phyloP scores from a whole-genome alignment of 2,888 invertebrate species.

The Parnassius orleans region DNA sequence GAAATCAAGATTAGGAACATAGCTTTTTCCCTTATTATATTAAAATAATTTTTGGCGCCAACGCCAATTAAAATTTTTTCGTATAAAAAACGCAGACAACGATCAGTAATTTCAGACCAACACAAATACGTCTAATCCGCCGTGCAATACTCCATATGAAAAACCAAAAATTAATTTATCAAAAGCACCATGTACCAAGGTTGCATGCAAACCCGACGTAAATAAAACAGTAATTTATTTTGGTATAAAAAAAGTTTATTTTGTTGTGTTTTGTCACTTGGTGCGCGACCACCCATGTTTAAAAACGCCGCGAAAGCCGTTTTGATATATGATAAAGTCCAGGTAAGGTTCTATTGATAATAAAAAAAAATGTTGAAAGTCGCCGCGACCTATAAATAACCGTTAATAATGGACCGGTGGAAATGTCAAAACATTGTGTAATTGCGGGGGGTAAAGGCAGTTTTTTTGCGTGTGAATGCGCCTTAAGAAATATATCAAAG shows the following conservation, averaged over 20 bases:
- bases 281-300: conserved; percentile 30
- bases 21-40: conserved; percentile 3
- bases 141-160: not conserved
- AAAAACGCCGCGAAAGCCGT: conserved; percentile 28
- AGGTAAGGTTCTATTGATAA: conserved; percentile 26
- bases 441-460: conserved; percentile 27
- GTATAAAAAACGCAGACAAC: conserved; percentile 1
- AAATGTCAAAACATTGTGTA: conserved; percentile 40
- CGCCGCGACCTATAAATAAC: conserved; percentile 37
- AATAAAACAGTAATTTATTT: conserved; percentile 24
- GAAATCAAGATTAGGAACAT: conserved; percentile 18
- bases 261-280: conserved; percentile 25
- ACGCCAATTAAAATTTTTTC: conserved; percentile 5
- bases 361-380: conserved; percentile 33
- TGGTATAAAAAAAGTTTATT: conserved; percentile 24
- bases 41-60: conserved; percentile 21
- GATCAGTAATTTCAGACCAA: conserved; percentile 8
- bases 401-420: conserved; percentile 31
- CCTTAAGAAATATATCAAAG: conserved; percentile 24
- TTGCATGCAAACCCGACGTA: conserved; percentile 16
- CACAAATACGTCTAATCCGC: conserved; percentile 3
- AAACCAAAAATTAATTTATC: conserved; percentile 21
- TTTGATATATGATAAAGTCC: conserved; percentile 27
- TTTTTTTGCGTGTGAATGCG: conserved; percentile 21
- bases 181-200: conserved; percentile 19